Evolutionary conservation across 2,113 vertebrate genomes (phyloP).

Genomic region (Platichthys flesus): DNA sequence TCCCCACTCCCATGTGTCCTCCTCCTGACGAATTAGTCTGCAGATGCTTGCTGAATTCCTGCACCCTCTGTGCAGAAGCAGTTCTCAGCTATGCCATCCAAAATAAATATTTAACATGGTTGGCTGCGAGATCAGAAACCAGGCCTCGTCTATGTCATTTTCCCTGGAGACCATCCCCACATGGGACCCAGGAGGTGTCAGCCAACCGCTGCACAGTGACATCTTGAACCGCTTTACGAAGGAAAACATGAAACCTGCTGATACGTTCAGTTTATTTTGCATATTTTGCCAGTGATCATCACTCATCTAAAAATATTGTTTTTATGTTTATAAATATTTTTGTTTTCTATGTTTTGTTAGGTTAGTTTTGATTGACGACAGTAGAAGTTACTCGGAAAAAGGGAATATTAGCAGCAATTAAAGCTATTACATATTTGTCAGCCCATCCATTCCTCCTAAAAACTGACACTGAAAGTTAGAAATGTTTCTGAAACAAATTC

Average conservation of each 20-base stretch:
- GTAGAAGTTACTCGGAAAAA: too few relatives aligned
- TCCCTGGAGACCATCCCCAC: conserved; percentile 22
- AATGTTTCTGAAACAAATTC: too few relatives aligned
- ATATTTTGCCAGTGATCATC: background rate
- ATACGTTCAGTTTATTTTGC: background rate
- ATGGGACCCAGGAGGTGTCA: background rate
- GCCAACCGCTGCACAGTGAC: background rate
- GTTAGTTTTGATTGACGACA: too few relatives aligned
- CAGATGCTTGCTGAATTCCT: conserved; percentile 1
- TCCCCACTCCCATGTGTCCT: conserved; percentile 16
- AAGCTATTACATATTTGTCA: too few relatives aligned
- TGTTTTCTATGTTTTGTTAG: too few relatives aligned
- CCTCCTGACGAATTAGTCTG: conserved; percentile 10
- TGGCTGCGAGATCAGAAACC: conserved; percentile 62
- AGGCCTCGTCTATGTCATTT: conserved; percentile 55
- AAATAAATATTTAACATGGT: conserved; percentile 80
- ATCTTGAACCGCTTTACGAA: background rate
- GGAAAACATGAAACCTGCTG: too few relatives aligned
- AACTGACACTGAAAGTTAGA: too few relatives aligned
- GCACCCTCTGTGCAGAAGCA: conserved; percentile 10
- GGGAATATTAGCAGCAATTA: too few relatives aligned
- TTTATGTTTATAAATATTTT: too few relatives aligned
- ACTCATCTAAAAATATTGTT: too few relatives aligned
- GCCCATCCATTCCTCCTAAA: too few relatives aligned
- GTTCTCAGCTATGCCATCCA: conserved; percentile 56